Evolutionary conservation across 1,140 invertebrate genomes (phyloP).

Genomic region (Drosophila willistoni): DNA sequence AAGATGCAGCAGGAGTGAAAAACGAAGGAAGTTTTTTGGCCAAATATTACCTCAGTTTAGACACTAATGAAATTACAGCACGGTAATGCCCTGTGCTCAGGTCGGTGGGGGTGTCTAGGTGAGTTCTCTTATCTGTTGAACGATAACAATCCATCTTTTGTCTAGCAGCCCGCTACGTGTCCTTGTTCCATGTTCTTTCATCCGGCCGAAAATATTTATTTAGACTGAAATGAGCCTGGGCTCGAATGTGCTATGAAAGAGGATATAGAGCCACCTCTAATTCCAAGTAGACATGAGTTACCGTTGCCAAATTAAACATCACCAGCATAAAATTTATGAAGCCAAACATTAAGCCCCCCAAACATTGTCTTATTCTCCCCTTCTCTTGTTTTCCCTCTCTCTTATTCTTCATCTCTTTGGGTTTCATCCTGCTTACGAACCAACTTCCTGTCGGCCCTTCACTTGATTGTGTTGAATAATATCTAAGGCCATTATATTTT

Average conservation of each 20-base stretch:
- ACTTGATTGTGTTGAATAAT: conserved; percentile 9
- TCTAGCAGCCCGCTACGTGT: conserved; percentile 58
- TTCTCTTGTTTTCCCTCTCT: background rate
- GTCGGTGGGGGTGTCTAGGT: background rate
- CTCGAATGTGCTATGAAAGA: background rate
- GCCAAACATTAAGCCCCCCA: conserved; percentile 65
- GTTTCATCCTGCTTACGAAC: conserved; percentile 3
- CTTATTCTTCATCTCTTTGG: background rate
- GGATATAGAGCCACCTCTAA: conserved; percentile 31
- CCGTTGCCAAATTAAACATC: conserved; percentile 80
- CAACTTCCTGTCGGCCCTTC: conserved; percentile 31
- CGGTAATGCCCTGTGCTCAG: background rate
- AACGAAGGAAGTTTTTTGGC: conserved; percentile 44
- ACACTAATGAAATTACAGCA: conserved; percentile 75
- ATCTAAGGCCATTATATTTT: conserved; percentile 11
- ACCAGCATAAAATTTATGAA: conserved; percentile 77
- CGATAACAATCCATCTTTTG: conserved; percentile 81
- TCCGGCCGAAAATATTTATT: conserved; percentile 51
- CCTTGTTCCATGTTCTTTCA: conserved; percentile 33
- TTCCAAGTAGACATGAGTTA: conserved; percentile 76
- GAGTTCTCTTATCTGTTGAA: conserved; percentile 65
- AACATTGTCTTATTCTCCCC: conserved; percentile 5
- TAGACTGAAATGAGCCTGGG: conserved; percentile 56
- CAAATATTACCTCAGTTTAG: conserved; percentile 57
- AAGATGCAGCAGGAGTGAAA: conserved; percentile 11